These are phyloP conservation scores for Nipponacmea schrenckii DNA, from an alignment of 2,888 invertebrate genomes.

Conservation along the genomic window DNA sequence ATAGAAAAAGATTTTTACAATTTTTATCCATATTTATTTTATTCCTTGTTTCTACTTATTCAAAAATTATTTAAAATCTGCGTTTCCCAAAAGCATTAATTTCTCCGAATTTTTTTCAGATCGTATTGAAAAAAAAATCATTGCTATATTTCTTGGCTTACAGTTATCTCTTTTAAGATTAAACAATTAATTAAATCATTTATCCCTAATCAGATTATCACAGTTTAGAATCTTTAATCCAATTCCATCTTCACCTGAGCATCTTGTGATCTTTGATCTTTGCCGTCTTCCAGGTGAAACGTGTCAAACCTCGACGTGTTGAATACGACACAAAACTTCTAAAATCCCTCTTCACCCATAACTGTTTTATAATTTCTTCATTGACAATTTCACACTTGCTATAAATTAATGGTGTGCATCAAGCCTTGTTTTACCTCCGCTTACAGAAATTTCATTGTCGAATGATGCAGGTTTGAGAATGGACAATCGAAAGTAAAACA, in stretches of 20 bases:
- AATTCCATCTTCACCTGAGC: not conserved
- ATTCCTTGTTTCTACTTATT: too few relatives aligned
- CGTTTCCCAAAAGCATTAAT: too few relatives aligned
- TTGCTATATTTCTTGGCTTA: too few relatives aligned
- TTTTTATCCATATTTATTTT: too few relatives aligned
- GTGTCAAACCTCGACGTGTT: not conserved
- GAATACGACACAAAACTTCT: not conserved
- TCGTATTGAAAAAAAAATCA: too few relatives aligned
- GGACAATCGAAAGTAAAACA: too few relatives aligned
- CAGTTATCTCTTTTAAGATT: too few relatives aligned
- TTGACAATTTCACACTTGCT: constrained; percentile 2
- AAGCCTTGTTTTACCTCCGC: not conserved
- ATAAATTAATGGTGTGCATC: not conserved
- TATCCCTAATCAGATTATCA: not conserved
- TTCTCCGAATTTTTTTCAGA: too few relatives aligned
- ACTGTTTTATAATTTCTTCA: not conserved
- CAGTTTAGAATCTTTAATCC: not conserved
- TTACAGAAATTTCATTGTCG: not conserved
- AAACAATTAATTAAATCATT: not conserved
- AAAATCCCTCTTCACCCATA: not conserved
- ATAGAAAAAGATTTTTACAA: too few relatives aligned
- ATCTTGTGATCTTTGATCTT: not conserved
- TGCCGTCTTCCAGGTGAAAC: not conserved
- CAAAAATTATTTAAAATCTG: too few relatives aligned
- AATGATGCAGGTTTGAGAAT: too few relatives aligned